Evolutionary conservation across 2,113 vertebrate genomes (phyloP).

Genomic region (Odobenus rosmarus): DNA sequence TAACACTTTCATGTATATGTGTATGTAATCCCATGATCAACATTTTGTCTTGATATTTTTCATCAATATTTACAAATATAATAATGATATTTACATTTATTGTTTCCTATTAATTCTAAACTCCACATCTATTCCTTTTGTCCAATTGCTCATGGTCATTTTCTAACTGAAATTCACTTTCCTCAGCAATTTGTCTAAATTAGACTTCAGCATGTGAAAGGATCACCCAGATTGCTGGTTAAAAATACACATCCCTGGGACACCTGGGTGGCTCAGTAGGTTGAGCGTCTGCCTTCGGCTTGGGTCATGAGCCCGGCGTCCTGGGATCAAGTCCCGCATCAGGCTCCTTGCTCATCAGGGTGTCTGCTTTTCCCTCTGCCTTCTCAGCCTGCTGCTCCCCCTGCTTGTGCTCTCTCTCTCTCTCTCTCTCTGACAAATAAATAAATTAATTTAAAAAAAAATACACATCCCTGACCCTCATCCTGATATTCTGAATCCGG

Average conservation of each 20-base stretch:
- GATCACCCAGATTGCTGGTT: background rate
- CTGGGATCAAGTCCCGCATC: too few species aligned
- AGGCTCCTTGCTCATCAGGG: too few species aligned
- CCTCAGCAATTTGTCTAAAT: background rate
- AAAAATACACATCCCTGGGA: background rate
- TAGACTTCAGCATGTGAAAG: background rate
- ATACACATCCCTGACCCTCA: background rate
- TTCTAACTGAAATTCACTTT: conserved; percentile 16
- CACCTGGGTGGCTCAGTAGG: too few species aligned
- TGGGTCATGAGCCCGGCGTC: too few species aligned
- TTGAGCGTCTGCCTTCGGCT: too few species aligned
- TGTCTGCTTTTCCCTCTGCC: too few species aligned
- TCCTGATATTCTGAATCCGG: background rate
- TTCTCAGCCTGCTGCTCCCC: too few species aligned
- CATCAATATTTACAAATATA: background rate
- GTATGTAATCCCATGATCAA: background rate
- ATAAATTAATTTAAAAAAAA: background rate
- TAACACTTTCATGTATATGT: background rate
- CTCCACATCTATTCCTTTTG: background rate
- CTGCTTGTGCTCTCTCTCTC: too few species aligned
- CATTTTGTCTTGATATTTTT: background rate
- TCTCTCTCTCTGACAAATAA: too few species aligned
- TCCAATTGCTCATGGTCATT: background rate
- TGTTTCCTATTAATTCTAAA: background rate
- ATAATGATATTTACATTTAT: background rate